A percentile compares a stretch with the other conserved stretches of the same genome.
phyloP scores from a whole-genome alignment of 2,113 vertebrate genomes.

The Thunnus maccoyii region DNA sequence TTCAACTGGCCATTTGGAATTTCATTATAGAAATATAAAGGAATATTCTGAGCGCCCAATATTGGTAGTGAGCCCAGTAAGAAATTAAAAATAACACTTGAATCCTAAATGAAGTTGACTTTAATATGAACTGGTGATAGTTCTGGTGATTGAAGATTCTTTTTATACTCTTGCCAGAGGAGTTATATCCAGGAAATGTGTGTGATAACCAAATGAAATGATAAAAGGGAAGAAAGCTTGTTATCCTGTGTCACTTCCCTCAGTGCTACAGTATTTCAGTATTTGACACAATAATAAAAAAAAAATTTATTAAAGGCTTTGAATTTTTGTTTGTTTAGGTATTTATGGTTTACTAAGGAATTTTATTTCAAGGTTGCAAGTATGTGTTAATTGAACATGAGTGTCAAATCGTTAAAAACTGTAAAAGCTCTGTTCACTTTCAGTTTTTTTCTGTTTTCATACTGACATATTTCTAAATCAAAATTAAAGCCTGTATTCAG shows the following conservation, averaged over 20 bases:
- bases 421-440: no score
- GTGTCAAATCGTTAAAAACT: no score
- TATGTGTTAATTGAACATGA: no score
- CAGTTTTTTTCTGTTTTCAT: no score
- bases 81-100: background rate
- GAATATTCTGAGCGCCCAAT: background rate
- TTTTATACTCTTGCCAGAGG: conserved; percentile 3
- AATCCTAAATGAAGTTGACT: conserved; percentile 10
- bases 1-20: conserved; percentile 35
- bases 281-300: no score
- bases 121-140: conserved; percentile 2
- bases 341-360: no score
- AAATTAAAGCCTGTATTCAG: background rate
- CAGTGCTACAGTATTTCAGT: no score
- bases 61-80: background rate
- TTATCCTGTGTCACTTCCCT: background rate
- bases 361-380: no score
- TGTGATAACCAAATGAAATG: background rate
- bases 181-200: background rate
- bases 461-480: background rate
- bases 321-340: background rate
- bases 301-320: background rate
- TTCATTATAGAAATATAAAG: conserved; percentile 41
- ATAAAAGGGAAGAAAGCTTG: background rate
- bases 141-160: conserved; percentile 10